Evolutionary conservation across 2,888 invertebrate genomes (phyloP), one percentile per base, ranked within the genome.

Genomic region (Diaprepes abbreviatus): DNA sequence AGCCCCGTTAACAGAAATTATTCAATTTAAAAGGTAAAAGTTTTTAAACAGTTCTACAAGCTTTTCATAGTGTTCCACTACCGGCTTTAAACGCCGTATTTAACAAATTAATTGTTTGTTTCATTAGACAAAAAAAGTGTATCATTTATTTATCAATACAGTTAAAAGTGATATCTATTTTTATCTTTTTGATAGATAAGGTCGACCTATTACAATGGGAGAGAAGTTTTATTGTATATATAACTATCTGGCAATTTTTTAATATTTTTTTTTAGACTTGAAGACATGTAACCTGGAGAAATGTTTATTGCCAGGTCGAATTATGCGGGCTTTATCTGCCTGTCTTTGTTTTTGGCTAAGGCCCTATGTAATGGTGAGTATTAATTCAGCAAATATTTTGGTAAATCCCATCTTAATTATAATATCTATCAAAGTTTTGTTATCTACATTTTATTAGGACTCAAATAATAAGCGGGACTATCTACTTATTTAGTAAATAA

Each of bases 1-100:
- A 65, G 68, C 73, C 38, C 65, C 9, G 48, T 75, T 75, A 73
- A 73, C 74, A 72, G 70, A 74, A 76, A 75, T 80, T 78, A 77
- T 78, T 73, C 77, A 79, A 79, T 79, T 77, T 74, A 73, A 52
- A 65, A 59, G 68, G 59, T 62, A 66, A 36, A 59, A 65, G 48
- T 50, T 66, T 71, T 62, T 33, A 55, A 52, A 45, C 24, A 45
- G 21, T 48, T 54, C 35, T 28, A 19, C 21, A 28, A 14, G 21
- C 10, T n/a, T 60, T 35, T 17, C 28, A 24, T n/a, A 38, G 28
- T 43, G 36, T 48, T 38, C 6, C 24, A 35, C 38, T 35, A 24
- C 57, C 55, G 63, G 58, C 14, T 50, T 57, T n/a, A 54, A 17
- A 28, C 16, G 17, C 16, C 24, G 17, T 59, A 58, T 45, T 64